These are phyloP conservation scores for Drosophila falleni DNA, from an alignment of 2,888 invertebrate genomes.

Conservation along the genomic window DNA sequence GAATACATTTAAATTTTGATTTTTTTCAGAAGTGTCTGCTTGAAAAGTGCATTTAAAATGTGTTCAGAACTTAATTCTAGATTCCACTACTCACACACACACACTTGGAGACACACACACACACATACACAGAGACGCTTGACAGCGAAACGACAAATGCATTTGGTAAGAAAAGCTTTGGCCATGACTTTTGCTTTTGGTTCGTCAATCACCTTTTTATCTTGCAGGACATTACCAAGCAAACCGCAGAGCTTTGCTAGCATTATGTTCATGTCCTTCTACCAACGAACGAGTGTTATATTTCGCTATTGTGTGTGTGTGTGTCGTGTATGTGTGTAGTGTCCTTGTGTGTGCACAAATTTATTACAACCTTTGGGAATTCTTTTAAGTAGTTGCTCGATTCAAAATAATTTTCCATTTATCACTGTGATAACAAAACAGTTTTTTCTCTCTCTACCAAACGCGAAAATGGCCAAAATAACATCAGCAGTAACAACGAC, in stretches of 20 bases:
- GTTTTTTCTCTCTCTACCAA: slow-evolving; percentile 58
- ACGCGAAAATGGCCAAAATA: slow-evolving; percentile 77
- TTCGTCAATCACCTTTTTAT: slow-evolving; percentile 80
- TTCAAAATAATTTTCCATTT: slow-evolving; percentile 83
- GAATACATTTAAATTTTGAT: slow-evolving; percentile 10
- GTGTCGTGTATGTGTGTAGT: slow-evolving; percentile 23
- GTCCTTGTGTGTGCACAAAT: slow-evolving; percentile 70
- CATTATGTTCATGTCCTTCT: slow-evolving; percentile 61
- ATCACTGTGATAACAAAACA: slow-evolving; percentile 82
- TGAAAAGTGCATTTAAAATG: slow-evolving; percentile 40
- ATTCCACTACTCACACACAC: slow-evolving; percentile 2
- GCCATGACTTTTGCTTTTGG: slow-evolving; percentile 79
- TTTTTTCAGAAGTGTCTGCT: neutral
- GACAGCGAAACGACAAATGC: slow-evolving; percentile 61
- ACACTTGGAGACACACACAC: slow-evolving; percentile 1
- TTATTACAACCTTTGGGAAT: slow-evolving; percentile 84
- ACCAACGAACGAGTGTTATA: slow-evolving; percentile 27
- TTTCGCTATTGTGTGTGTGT: slow-evolving; percentile 11
- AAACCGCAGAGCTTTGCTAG: slow-evolving; percentile 55
- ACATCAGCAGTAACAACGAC: slow-evolving; percentile 44
- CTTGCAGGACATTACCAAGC: slow-evolving; percentile 74
- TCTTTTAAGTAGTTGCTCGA: slow-evolving; percentile 83
- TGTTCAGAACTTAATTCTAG: slow-evolving; percentile 15
- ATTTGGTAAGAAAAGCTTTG: slow-evolving; percentile 70
- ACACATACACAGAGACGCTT: neutral